These are phyloP conservation scores for Platyrinchus mystaceus DNA, from an alignment of 2,797 vertebrate genomes.

Conservation along the genomic window DNA sequence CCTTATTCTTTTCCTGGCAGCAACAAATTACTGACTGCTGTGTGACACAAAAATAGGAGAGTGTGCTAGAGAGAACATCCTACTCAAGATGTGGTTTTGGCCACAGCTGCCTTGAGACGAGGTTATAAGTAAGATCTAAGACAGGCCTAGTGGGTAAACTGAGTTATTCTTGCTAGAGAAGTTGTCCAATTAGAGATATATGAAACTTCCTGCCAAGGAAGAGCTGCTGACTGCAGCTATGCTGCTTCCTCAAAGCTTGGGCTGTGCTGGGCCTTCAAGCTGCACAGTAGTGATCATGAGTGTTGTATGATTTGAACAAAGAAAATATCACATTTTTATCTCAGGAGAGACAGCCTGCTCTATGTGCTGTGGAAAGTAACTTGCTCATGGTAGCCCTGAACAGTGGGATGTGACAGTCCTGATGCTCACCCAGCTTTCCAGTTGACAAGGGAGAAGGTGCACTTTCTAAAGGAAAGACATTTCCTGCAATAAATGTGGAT, in stretches of 20 bases:
- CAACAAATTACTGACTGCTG: background rate
- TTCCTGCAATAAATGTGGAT: background rate
- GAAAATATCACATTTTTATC: no score
- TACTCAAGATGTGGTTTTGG: background rate
- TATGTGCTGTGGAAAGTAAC: background rate
- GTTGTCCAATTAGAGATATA: background rate
- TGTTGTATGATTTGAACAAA: background rate
- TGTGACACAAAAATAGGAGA: rapidly evolving
- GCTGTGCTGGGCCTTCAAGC: background rate
- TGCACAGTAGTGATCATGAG: rapidly evolving
- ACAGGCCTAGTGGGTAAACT: background rate
- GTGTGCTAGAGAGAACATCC: background rate
- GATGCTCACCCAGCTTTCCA: rapidly evolving
- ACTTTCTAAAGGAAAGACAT: background rate
- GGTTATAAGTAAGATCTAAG: background rate
- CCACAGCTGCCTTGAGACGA: background rate
- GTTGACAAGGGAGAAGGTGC: no score
- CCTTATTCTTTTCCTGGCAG: background rate
- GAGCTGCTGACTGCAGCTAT: background rate
- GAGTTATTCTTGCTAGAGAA: background rate
- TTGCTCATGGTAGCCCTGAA: background rate
- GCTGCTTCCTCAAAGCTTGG: background rate
- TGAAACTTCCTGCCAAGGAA: background rate
- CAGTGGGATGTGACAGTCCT: background rate
- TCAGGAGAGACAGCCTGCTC: background rate